Base-by-base conservation (phyloP, 2,888 invertebrate genomes). In the Epirrhoe alternata region DNA sequence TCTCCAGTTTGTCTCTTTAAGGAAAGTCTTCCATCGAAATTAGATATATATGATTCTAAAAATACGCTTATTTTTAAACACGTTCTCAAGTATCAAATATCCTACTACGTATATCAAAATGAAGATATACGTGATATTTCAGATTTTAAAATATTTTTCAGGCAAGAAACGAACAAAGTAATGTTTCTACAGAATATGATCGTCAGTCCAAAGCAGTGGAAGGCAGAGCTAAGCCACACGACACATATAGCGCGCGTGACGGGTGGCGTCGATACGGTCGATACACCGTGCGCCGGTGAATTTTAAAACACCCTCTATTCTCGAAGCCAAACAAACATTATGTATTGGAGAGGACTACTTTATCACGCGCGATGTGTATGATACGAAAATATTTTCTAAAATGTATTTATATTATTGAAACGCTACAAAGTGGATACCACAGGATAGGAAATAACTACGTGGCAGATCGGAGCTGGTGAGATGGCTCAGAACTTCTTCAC, bases 191-290 rank as follows among this genome's bases (percentile, higher is more conserved):
- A 56, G 14, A 55, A 54, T 55, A 56, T 47, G 12, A 42, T 61
- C 31, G 6, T 3, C 16, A 31, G 14, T 49, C 50, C 35, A 52
- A 42, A 57, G 49, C 61, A 73, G 64, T 72, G 77, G 68, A 56
- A 52, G 50, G 52, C 54, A 30, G 58, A 64, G 72, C 74, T 75
- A 72, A 77, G 64, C 70, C 69, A 64, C 73, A 72, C 75, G 80
- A 80, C 84, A 82, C 77, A 82, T 84, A 83, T 83, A 82, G 82
- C 77, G 81, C 72, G 81, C 83, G 84, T 84, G 84, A 80, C 79
- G 71, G 73, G 80, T 82, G 77, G 77, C 78, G 76, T 79, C 76
- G 80, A 82, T 76, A 58, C 61, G 68, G 75, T 67, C 61, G 73
- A 64, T 65, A 69, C 69, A 67, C 66, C 64, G 67, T 62, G 66